These are phyloP conservation scores for Ramphastos sulfuratus DNA, from an alignment of 2,113 vertebrate genomes.

Conservation along the genomic window DNA sequence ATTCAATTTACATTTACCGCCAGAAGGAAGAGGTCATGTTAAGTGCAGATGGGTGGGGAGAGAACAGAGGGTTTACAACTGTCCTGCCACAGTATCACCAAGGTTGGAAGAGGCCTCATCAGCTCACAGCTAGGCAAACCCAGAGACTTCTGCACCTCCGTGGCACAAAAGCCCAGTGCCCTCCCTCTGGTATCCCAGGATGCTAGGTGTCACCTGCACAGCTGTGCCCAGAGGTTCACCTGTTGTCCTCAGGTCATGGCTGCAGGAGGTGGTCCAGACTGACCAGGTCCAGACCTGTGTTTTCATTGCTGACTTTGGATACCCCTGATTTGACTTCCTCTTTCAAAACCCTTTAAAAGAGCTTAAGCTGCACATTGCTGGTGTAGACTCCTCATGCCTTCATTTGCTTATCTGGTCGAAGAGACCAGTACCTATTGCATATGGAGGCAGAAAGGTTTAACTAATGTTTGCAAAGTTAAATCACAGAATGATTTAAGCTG, in stretches of 20 bases:
- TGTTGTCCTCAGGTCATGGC: rapidly evolving
- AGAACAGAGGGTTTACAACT: not conserved
- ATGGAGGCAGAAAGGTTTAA: not conserved
- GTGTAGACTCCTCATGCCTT: not conserved
- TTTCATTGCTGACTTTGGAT: not conserved
- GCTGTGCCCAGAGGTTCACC: rapidly evolving
- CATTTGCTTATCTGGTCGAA: not conserved
- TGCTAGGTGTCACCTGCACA: rapidly evolving
- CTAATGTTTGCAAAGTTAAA: not conserved
- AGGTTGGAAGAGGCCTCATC: too few species aligned
- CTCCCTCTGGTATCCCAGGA: not conserved
- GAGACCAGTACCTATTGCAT: not conserved
- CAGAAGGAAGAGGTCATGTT: conserved; percentile 30
- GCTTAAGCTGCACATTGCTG: not conserved
- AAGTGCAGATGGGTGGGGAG: conserved; percentile 46
- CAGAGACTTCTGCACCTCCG: not conserved
- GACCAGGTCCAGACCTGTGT: not conserved
- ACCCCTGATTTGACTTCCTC: not conserved
- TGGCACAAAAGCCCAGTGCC: not conserved
- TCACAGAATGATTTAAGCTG: too few species aligned
- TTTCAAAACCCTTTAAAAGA: not conserved
- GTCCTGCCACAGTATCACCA: too few species aligned
- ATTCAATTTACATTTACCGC: conserved; percentile 54
- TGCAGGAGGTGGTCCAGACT: not conserved
- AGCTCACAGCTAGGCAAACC: not conserved